phyloP scores from a whole-genome alignment of 2,888 invertebrate species.

The Neoascia interrupta region DNA sequence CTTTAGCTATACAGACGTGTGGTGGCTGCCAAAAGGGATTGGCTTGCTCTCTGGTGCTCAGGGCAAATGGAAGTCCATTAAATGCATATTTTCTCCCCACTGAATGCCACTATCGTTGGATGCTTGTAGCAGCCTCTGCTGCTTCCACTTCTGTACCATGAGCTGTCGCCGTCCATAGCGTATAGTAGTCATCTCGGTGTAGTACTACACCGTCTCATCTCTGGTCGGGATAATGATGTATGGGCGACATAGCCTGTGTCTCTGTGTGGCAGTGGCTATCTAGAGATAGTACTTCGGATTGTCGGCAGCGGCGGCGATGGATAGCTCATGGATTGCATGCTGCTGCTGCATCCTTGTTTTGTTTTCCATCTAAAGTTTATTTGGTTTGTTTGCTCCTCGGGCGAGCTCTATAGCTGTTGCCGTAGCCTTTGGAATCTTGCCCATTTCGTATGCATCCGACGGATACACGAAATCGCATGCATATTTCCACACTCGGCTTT shows the following conservation, averaged over 20 bases:
- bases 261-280: constrained; percentile 51
- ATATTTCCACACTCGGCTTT: constrained; percentile 66
- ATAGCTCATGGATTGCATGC: constrained; percentile 67
- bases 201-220: constrained; percentile 19
- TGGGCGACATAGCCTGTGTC: constrained; percentile 40
- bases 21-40: constrained; percentile 67
- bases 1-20: constrained; percentile 48
- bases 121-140: constrained; percentile 14
- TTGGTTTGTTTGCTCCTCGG: constrained; percentile 10
- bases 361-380: constrained; percentile 51
- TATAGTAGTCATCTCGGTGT: not conserved
- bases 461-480: constrained; percentile 65
- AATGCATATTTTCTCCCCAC: constrained; percentile 65
- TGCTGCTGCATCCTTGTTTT: constrained; percentile 59
- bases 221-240: constrained; percentile 63
- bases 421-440: constrained; percentile 49
- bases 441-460: constrained; percentile 62
- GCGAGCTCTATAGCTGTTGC: not conserved
- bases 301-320: too few relatives aligned
- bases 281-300: constrained; percentile 63
- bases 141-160: constrained; percentile 61
- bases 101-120: constrained; percentile 3
- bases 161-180: not conserved
- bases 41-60: constrained; percentile 66
- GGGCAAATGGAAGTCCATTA: constrained; percentile 70